Percentiles rank a stretch among this genome's conserved stretches.
phyloP scores from a whole-genome alignment of 2,888 invertebrate genomes.

The Argyresthia goedartella region DNA sequence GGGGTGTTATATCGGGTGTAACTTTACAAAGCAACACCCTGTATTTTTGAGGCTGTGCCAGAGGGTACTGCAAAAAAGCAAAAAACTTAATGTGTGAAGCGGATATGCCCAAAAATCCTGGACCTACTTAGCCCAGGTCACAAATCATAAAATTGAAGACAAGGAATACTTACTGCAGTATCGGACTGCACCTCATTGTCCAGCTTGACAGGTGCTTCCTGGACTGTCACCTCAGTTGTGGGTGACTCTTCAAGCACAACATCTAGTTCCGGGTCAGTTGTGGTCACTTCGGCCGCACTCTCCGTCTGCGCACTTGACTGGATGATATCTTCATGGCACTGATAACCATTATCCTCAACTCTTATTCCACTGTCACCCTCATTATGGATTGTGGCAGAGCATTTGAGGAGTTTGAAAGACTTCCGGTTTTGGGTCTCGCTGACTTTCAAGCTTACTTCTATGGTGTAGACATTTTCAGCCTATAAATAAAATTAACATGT shows the following conservation, averaged over 20 bases:
- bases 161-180: conserved; percentile 31
- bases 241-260: conserved; percentile 9
- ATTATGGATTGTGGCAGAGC: conserved; percentile 35
- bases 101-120: too few relatives aligned
- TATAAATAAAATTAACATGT: conserved; percentile 14
- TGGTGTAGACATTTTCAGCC: conserved; percentile 31
- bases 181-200: conserved; percentile 51
- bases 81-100: too few relatives aligned
- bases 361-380: conserved; percentile 22
- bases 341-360: conserved; percentile 25
- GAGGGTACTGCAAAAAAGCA: too few relatives aligned
- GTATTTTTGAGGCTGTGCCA: too few relatives aligned
- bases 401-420: conserved; percentile 29
- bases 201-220: conserved; percentile 31
- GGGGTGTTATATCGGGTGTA: too few relatives aligned
- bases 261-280: conserved; percentile 13
- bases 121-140: too few relatives aligned
- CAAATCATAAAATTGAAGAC: too few relatives aligned
- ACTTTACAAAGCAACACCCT: too few relatives aligned
- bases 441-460: conserved; percentile 37
- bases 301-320: background rate
- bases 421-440: conserved; percentile 26
- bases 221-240: conserved; percentile 14
- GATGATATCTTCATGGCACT: conserved; percentile 25
- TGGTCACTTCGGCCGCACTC: background rate